These are phyloP conservation scores for Istiophorus platypterus DNA, from an alignment of 2,113 vertebrate species.

Conservation along the genomic window DNA sequence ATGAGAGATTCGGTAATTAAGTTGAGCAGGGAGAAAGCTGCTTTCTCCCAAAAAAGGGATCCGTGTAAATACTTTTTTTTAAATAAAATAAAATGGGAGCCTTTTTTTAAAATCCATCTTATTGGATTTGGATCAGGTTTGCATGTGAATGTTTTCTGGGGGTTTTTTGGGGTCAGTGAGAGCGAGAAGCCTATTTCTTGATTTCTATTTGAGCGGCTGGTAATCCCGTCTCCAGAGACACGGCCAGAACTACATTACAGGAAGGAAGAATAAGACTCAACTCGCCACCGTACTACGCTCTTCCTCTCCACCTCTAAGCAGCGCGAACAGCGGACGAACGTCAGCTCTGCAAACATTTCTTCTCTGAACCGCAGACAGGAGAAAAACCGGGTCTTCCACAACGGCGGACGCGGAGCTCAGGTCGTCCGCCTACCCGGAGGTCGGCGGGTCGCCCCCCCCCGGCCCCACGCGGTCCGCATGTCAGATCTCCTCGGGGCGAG, in stretches of 20 bases:
- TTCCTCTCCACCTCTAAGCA: background rate
- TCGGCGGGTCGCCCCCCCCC: no score
- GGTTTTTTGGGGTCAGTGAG: background rate
- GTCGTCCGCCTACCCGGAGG: no score
- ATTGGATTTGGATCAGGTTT: slow-evolving; percentile 5
- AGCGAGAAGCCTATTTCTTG: background rate
- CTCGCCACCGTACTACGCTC: background rate
- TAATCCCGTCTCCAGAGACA: background rate
- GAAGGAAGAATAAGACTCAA: background rate
- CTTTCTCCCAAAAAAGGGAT: no score
- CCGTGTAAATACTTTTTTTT: no score
- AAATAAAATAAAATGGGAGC: background rate
- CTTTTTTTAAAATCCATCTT: background rate
- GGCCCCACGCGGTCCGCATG: no score
- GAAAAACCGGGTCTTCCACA: no score
- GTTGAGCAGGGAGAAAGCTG: slow-evolving; percentile 17
- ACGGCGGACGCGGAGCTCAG: no score
- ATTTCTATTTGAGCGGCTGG: background rate
- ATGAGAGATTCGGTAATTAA: slow-evolving; percentile 51
- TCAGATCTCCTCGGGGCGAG: no score
- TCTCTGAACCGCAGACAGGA: no score
- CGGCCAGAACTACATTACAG: no score
- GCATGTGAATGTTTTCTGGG: background rate
- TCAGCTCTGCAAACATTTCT: background rate
- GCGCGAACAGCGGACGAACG: no score